Conservation (phyloP, 1,140 invertebrate genomes). For the Pinna nobilis region DNA sequence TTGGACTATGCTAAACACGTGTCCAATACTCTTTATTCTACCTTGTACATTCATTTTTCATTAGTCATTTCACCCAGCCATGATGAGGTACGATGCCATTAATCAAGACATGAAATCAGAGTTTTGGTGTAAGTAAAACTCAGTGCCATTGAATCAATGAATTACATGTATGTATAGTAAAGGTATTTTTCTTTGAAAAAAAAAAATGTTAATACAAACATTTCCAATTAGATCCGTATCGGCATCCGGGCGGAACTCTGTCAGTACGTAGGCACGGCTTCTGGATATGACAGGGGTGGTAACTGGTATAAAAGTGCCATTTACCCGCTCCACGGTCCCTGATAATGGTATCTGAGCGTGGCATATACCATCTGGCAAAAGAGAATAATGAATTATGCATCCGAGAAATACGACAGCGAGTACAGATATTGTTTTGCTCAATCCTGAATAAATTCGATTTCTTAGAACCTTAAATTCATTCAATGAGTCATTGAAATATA, state of each 20-base stretch:
- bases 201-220: neutral
- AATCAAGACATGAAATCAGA: no score
- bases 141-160: neutral
- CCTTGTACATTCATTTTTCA: no score
- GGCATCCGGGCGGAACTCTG: slow-evolving; percentile 48
- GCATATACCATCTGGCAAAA: slow-evolving; percentile 46
- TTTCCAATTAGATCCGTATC: neutral
- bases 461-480: no score
- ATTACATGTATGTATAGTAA: neutral
- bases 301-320: slow-evolving; percentile 53
- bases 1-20: no score
- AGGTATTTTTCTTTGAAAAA: neutral
- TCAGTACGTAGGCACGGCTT: slow-evolving; percentile 52
- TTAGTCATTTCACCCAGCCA: no score
- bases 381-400: neutral
- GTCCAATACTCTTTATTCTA: no score
- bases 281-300: slow-evolving; percentile 48
- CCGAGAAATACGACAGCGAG: no score
- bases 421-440: no score
- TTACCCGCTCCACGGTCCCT: slow-evolving; percentile 36
- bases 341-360: slow-evolving; percentile 36
- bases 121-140: no score
- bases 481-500: no score
- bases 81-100: no score
- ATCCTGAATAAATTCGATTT: no score